Conservation (phyloP, 2,797 vertebrate species). For the Periparus ater region DNA sequence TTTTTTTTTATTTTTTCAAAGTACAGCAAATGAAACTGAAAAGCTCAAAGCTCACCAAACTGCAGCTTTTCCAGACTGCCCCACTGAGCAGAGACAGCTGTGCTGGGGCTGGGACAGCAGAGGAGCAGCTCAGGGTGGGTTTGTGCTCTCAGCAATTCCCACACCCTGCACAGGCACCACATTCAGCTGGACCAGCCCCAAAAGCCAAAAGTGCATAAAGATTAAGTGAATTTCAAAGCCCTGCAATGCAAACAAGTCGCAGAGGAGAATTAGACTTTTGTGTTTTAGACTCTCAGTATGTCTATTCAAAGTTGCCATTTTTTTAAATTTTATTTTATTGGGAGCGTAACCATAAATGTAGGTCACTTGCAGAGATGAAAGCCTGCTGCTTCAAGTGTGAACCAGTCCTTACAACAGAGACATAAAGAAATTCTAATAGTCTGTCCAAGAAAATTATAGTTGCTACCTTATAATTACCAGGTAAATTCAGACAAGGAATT, state of each 20-base stretch:
- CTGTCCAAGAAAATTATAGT: conserved; percentile 64
- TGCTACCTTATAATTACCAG: conserved; percentile 75
- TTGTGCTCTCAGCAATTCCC: not conserved
- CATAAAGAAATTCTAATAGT: conserved; percentile 61
- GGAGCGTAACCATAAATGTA: conserved; percentile 59
- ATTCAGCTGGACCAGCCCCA: fast-evolving
- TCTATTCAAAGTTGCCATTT: conserved; percentile 39
- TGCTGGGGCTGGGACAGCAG: not conserved
- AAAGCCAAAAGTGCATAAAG: not conserved
- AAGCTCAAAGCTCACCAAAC: not conserved
- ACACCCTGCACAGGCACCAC: not conserved
- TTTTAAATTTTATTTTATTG: not conserved
- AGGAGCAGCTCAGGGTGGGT: not conserved
- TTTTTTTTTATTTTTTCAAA: not conserved
- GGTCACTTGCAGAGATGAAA: conserved; percentile 71
- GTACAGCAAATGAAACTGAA: not conserved
- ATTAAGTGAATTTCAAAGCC: not conserved
- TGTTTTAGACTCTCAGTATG: not conserved
- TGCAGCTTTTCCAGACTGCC: not conserved
- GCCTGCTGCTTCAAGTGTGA: conserved; percentile 46
- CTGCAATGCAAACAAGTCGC: not conserved
- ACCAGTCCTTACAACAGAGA: conserved; percentile 39
- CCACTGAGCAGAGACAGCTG: not conserved
- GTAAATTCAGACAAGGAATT: conserved; percentile 69
- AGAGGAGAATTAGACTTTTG: not conserved